Percentiles rank a stretch among this genome's conserved stretches.
phyloP scores from a whole-genome alignment of 1,140 invertebrate species.

The Callitettix versicolor region DNA sequence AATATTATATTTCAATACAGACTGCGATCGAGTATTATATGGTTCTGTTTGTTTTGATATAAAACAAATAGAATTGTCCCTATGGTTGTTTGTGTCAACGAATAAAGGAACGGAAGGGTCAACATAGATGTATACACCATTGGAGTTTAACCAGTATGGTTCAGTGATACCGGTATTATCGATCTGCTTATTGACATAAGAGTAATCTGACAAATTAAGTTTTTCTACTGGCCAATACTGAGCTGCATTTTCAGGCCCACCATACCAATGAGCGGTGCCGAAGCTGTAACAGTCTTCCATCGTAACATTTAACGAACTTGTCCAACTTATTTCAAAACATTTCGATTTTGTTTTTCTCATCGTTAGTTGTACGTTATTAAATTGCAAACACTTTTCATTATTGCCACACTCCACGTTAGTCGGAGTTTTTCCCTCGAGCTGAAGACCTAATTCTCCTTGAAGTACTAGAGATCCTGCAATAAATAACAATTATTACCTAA shows the following conservation, averaged over 20 bases:
- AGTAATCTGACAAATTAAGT: background rate
- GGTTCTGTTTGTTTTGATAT: conserved; percentile 43
- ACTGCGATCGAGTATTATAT: conserved; percentile 33
- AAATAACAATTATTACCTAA: too few species aligned
- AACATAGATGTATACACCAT: conserved; percentile 21
- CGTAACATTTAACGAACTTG: background rate
- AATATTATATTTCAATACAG: conserved; percentile 44
- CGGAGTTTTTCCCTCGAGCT: too few species aligned
- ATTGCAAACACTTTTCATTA: too few species aligned
- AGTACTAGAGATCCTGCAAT: too few species aligned
- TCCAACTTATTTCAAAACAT: conserved; percentile 2
- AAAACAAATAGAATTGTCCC: conserved; percentile 46
- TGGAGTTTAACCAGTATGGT: conserved; percentile 23
- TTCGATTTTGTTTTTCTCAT: conserved; percentile 18
- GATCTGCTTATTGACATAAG: conserved; percentile 6
- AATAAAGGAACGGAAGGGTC: conserved; percentile 18
- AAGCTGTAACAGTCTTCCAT: conserved; percentile 7
- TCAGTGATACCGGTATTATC: conserved; percentile 16
- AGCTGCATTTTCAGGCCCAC: conserved; percentile 6
- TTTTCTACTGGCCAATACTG: conserved; percentile 20
- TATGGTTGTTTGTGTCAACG: conserved; percentile 38
- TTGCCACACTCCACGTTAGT: too few species aligned
- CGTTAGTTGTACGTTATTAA: too few species aligned
- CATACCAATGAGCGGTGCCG: conserved; percentile 14
- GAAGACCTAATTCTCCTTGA: too few species aligned